A percentile compares a stretch with the other conserved stretches of the same genome.
Evolutionary conservation across 2,888 invertebrate genomes (phyloP).

Genomic region (Magallana nippona): DNA sequence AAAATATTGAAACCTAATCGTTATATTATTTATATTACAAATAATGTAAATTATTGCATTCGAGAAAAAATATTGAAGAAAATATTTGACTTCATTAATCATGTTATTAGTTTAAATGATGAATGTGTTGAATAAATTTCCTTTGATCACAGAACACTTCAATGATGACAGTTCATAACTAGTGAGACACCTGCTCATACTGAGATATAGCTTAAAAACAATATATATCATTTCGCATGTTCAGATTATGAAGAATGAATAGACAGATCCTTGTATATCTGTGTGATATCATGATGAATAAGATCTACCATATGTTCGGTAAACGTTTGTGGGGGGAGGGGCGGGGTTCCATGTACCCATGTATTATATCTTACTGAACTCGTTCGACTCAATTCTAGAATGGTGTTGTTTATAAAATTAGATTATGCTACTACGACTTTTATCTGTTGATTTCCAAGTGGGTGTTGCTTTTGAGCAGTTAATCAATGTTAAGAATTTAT

Average conservation of each 20-base stretch:
- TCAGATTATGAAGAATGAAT: background rate
- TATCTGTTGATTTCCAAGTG: too few relatives aligned
- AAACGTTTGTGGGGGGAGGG: too few relatives aligned
- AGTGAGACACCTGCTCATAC: background rate
- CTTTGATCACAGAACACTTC: conserved; percentile 18
- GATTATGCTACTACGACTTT: too few relatives aligned
- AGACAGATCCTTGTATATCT: too few relatives aligned
- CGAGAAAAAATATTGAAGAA: background rate
- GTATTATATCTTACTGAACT: too few relatives aligned
- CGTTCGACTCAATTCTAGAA: too few relatives aligned
- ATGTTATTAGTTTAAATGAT: conserved; percentile 17
- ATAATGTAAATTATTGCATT: background rate
- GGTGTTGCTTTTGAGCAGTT: too few relatives aligned
- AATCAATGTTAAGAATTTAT: too few relatives aligned
- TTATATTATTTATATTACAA: background rate
- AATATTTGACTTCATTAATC: conserved; percentile 8
- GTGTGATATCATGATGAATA: too few relatives aligned
- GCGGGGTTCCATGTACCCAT: too few relatives aligned
- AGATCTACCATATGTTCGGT: too few relatives aligned
- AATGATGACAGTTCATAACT: background rate
- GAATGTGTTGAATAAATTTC: conserved; percentile 14
- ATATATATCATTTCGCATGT: background rate
- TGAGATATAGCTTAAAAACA: background rate
- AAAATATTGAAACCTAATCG: background rate
- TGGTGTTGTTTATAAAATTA: too few relatives aligned